Evolutionary conservation across 2,113 vertebrate species (phyloP), one percentile per base, ranked within the genome.

Genomic region (Varanus salvator): DNA sequence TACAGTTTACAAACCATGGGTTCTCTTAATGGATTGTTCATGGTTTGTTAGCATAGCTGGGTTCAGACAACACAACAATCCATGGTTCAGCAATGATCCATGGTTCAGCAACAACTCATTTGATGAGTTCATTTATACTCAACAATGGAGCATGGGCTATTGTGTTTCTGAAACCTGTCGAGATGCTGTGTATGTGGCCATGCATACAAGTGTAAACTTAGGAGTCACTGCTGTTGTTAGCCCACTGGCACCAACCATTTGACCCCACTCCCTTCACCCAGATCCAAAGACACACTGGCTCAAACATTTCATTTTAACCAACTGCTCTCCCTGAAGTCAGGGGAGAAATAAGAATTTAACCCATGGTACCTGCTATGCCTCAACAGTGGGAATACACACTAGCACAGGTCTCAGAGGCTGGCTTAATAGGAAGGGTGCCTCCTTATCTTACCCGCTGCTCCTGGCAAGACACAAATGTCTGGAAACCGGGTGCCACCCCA

Each of bases 391-490:
- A n/a, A 54, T 27, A 15, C 31, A 52, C 69, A 21, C 17, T 87
- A 31, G 25, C 60, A 29, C 75, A 78, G 60, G 44, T 64, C 11
- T 44, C 34, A 21, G 29, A 85, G 83, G 50, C 60, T 72, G 48
- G 66, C 3, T 85, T 31, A 50, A 85, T 27, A 12, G 66, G 74
- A 31, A 52, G 1, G 14, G 19, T 1, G 25, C 19, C 29, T 80
- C 52, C 66, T 0, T 25, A 29, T 93, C 98, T 83, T 97, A 99
- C 99, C 98, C 99, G 96, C 94, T 99, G 99, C 92, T 99, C 99
- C 96, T 99, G 99, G 97, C 99, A 99, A 95, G 99, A 98, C 88
- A 99, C 99, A 64, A 99, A 99, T 48, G 99, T 99, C 97, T 99
- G 99, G 96, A 99, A 99, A 29, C 99, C 99, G 0, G 99, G 99